Conservation (phyloP, 2,888 invertebrate species). For the Leucophenga montana region DNA sequence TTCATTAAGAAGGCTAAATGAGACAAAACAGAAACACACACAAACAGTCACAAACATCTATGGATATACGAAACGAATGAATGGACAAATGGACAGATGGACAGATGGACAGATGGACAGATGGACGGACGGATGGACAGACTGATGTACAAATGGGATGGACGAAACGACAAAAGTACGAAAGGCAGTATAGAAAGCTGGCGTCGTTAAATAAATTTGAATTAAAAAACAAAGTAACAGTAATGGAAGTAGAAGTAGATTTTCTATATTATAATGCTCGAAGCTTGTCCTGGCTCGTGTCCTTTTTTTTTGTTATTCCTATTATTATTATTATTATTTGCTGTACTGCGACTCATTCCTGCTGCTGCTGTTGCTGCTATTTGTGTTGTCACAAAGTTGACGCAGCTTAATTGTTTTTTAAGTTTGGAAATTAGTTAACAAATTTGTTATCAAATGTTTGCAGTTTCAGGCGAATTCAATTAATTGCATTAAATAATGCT, state of each 20-base stretch:
- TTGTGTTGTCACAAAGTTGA: constrained; percentile 30
- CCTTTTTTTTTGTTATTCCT: constrained; percentile 1
- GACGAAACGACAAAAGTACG: no score
- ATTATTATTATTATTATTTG: constrained; percentile 12
- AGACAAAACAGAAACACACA: constrained; percentile 47
- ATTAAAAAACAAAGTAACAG: constrained; percentile 41
- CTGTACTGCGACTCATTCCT: constrained; percentile 46
- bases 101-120: no score
- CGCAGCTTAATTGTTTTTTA: constrained; percentile 64
- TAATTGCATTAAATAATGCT: constrained; percentile 50
- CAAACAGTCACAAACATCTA: constrained; percentile 24
- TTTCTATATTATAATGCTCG: no score
- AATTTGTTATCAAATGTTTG: constrained; percentile 68
- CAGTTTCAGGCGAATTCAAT: constrained; percentile 65
- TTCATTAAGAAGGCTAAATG: constrained; percentile 58
- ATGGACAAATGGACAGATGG: no score
- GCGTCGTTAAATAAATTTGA: constrained; percentile 57
- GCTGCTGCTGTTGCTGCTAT: constrained; percentile 32
- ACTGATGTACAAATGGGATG: no score
- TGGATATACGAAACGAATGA: background rate
- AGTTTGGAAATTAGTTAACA: constrained; percentile 67
- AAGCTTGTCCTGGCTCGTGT: background rate
- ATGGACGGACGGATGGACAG: no score
- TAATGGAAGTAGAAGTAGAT: constrained; percentile 31
- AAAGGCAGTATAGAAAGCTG: background rate